A percentile compares a stretch with the other conserved stretches of the same genome.
Conservation (phyloP, 2,113 vertebrate species). For the Hemiscyllium ocellatum region DNA sequence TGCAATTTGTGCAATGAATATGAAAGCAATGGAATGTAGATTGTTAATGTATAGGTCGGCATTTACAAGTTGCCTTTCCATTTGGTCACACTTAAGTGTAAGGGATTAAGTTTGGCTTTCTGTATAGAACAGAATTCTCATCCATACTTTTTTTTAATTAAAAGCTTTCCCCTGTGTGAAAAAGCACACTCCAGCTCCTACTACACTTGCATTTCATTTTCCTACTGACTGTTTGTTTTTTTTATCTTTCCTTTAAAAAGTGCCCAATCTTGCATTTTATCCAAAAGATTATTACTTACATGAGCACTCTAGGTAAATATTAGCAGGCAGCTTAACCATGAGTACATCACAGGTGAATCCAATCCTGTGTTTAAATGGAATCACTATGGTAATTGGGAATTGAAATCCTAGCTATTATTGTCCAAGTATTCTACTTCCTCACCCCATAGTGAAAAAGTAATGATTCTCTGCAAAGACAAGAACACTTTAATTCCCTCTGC, state of each 20-base stretch:
- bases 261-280: neutral
- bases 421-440: neutral
- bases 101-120: neutral
- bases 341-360: neutral
- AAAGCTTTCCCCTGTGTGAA: neutral
- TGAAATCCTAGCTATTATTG: neutral
- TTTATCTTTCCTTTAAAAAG: neutral
- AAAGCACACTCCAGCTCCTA: neutral
- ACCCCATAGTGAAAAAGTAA: neutral
- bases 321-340: neutral
- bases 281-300: neutral
- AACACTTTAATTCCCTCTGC: neutral
- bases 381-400: neutral
- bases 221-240: neutral
- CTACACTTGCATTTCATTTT: neutral
- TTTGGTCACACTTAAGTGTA: neutral
- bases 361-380: neutral
- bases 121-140: neutral
- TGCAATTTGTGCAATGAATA: too few relatives aligned
- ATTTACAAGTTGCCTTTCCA: neutral
- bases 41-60: too few relatives aligned
- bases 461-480: neutral
- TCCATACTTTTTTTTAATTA: neutral
- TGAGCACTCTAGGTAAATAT: neutral
- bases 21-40: too few relatives aligned